Base-by-base conservation (phyloP, 2,113 vertebrate genomes). In the Chaetodon trifascialis region DNA sequence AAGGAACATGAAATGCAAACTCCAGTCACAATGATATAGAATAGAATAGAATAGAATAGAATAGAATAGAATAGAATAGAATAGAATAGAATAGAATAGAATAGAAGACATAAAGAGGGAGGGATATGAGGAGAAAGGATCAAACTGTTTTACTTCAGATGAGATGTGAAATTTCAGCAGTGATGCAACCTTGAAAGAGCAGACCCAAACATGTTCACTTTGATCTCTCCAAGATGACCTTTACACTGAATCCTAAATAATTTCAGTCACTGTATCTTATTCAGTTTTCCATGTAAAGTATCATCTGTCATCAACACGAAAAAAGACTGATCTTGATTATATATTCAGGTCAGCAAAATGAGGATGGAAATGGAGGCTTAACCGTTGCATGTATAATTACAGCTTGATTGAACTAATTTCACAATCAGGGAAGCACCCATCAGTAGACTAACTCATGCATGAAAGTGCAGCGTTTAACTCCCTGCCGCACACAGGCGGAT, bases 321-420 rank as follows among this genome's bases (percentile, higher is more conserved):
- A 11, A 51, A 16, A 34, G 46, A 46, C 55, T 19, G 21, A 63
- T 67, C 7, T 40, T 69, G 14, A 25, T 64, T 10, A 63, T 47
- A 47, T 40, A 69, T 58, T 30, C 40, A 42, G 5, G n/a, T 11
- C 30, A 36, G 38, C 42, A 40, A 54, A 66, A 59, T 66, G 2
- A 40, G 11, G 23, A 38, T 51, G 21, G 59, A 25, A 46, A 63
- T 5, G n/a, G 12, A 38, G 21, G 21, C 25, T 36, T 65, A 10
- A 30, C 12, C 30, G 3, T 30, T 47, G 49, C 12, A 71, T 30
- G 2, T 30, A 30, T 3, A 30, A 30, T 30, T 2, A 30, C 73
- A 56, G n/a, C 17, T 47, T 65, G 59, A 71, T 69, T 83, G 40
- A 42, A 23, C n/a, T 51, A 11, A 42, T 66, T 65, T 58, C 55